Base-by-base conservation (phyloP, 2,888 invertebrate species). In the Troides aeacus region DNA sequence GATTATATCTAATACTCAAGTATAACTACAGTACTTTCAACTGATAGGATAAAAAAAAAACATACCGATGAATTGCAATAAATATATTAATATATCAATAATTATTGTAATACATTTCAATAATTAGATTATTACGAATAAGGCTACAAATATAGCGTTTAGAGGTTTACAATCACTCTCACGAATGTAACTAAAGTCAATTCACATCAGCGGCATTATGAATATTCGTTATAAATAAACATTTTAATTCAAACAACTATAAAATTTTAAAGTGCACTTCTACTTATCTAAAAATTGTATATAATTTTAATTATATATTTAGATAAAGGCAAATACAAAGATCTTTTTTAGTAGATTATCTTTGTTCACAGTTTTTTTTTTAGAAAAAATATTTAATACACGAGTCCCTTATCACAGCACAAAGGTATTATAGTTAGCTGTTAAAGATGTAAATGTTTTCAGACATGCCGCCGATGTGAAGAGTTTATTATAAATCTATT, bases 51-150 rank as follows among this genome's bases (percentile, higher is more conserved):
- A 68, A 64, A 42, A 65, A 71, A 77, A 78, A 73, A 68, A 78
- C 21, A 21, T 79, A 6, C 15, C 62, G 69, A 46, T 72, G 68
- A 78, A 79, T 83, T 81, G 85, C 88, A 90, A 88, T 91, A 90
- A 90, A 90, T 90, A 89, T 88, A 88, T 86, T 87, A 88, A 87
- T 81, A 85, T 89, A 85, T 88, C 83, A 90, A 87, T 90, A 87
- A 85, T 87, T 82, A 84, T 85, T 70, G 80, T 84, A 81, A 81
- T 86, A 84, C 82, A 84, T 78, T 77, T 79, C 78, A 79, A 83
- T 87, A 86, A 84, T 86, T 83, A 88, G 87, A 85, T 85, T 84
- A 88, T 82, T 85, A 87, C 81, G 85, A 84, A 84, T 90, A 90
- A 89, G 89, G 88, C 89, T 91, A 91, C 88, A 84, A 78, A 82